phyloP scores from a whole-genome alignment of 2,797 vertebrate species.

The Rhinella marina region DNA sequence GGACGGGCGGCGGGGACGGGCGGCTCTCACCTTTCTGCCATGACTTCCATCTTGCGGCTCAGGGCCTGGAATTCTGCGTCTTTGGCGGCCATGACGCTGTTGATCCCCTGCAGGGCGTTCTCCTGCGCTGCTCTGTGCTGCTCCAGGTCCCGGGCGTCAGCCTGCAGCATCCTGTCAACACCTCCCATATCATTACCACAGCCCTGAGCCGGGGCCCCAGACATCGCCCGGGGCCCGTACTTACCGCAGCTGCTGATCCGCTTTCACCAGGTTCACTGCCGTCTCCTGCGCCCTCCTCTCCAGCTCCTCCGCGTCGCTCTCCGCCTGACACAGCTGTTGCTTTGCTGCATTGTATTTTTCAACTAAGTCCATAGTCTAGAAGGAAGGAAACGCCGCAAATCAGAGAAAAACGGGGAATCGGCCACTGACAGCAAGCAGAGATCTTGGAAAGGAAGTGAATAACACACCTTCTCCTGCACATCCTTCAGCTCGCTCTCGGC shows the following conservation, averaged over 20 bases:
- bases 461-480: slow-evolving; percentile 75
- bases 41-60: slow-evolving; percentile 73
- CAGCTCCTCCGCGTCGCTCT: slow-evolving; percentile 78
- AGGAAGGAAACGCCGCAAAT: slow-evolving; percentile 29
- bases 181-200: not conserved
- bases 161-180: slow-evolving; percentile 74
- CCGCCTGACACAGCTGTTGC: slow-evolving; percentile 68
- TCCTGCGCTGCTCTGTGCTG: slow-evolving; percentile 75
- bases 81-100: slow-evolving; percentile 72
- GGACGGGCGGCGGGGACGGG: accelerated
- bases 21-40: slow-evolving; percentile 74
- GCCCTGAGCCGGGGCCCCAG: not conserved
- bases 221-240: not conserved
- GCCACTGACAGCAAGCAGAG: not conserved
- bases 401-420: too few species aligned
- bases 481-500: slow-evolving; percentile 79
- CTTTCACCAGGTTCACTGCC: slow-evolving; percentile 75
- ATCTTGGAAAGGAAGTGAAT: not conserved
- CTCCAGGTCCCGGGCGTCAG: slow-evolving; percentile 73
- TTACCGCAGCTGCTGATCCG: slow-evolving; percentile 81
- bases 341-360: slow-evolving; percentile 74
- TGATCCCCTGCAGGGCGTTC: slow-evolving; percentile 75
- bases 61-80: slow-evolving; percentile 78
- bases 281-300: slow-evolving; percentile 77
- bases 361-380: slow-evolving; percentile 75